Base-by-base conservation (phyloP, 2,113 vertebrate species). In the Mastomys coucha region DNA sequence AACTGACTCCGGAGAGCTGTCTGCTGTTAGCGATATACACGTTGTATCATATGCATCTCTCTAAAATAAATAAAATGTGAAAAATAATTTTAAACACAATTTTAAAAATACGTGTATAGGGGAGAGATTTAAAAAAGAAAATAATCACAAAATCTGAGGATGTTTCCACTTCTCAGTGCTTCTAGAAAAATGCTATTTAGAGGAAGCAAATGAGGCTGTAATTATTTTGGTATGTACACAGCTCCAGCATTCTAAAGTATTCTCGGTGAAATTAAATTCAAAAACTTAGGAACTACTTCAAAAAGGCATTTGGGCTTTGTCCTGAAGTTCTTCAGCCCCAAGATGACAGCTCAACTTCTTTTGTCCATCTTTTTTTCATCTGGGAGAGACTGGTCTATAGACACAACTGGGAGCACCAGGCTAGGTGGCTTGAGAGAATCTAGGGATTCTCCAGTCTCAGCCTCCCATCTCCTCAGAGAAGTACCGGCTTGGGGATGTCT, bases 321-420 rank as follows among this genome's bases (percentile, higher is more conserved):
- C 98, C 94, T 94, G 96, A 98, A 95, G 92, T 92, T 95, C 76
- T 98, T 98, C 98, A 97, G 98, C 95, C 94, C 93, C 92, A 96
- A 94, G 97, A 97, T 97, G 98, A 98, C 91, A 91, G 94, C 94
- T 93, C 97, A 98, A 98, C 95, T 97, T 98, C 91, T 96, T 97
- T 70, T 76, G 86, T 91, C 98, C 98, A 97, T 97, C n/a, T n/a
- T n/a, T 97, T 98, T 98, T 98, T 97, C 89, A 97, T 98, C 96
- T 97, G 97, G 97, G 98, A 98, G 91, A 96, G 95, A 98, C 92
- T 98, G 96, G 93, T 94, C 95, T 98, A 97, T 95, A 98, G 89
- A 94, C 97, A 67, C 14, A 20, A 16, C 16, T 45, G 39, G 14
- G 45, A 11, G 20, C 1, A 2, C 42, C 17, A 36, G 39, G 13